Conservation (phyloP, 2,888 invertebrate species). For the Alviniconcha strummeri region DNA sequence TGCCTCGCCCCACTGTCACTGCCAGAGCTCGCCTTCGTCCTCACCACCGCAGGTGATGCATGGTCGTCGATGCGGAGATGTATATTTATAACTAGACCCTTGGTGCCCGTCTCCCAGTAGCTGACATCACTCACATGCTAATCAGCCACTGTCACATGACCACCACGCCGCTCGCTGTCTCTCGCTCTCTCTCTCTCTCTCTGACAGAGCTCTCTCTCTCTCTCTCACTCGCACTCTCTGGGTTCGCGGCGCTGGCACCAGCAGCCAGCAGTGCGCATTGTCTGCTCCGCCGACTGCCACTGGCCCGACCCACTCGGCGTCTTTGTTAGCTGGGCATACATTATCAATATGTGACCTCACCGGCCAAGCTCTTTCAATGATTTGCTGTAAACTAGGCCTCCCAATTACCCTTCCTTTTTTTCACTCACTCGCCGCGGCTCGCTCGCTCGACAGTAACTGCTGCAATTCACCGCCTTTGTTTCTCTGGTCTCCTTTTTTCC, state of each 20-base stretch:
- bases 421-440: too few species aligned
- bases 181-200: slow-evolving; percentile 1
- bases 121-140: slow-evolving; percentile 36
- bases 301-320: background rate
- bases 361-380: background rate
- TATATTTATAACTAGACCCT: slow-evolving; percentile 10
- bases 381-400: slow-evolving; percentile 21
- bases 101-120: slow-evolving; percentile 26
- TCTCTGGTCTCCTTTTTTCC: too few species aligned
- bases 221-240: background rate
- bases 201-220: background rate
- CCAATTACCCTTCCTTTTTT: background rate
- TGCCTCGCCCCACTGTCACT: too few species aligned
- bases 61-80: too few species aligned
- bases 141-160: slow-evolving; percentile 36
- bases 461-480: background rate
- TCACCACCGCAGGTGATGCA: too few species aligned
- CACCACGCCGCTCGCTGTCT: background rate
- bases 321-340: slow-evolving; percentile 31
- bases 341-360: slow-evolving; percentile 27
- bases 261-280: background rate
- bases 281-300: background rate
- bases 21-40: too few species aligned
- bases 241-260: slow-evolving; percentile 6
- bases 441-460: background rate